Evolutionary conservation across 2,113 vertebrate species (phyloP).

Genomic region (Lagopus leucura): DNA sequence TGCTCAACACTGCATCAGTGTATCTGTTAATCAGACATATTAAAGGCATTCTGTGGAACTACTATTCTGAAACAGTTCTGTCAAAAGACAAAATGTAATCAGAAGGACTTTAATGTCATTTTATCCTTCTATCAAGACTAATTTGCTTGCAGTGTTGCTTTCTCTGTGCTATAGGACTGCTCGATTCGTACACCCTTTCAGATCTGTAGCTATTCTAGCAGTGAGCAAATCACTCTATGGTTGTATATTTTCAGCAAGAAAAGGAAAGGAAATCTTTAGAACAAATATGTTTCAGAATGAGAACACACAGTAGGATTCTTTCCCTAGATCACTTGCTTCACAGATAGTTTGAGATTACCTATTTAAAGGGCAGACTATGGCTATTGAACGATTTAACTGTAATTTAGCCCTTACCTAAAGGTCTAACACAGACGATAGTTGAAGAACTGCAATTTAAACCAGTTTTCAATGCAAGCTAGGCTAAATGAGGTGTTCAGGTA

Average conservation of each 20-base stretch:
- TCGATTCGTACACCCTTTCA: background rate
- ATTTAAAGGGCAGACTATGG: background rate
- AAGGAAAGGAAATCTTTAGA: background rate
- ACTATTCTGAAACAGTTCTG: background rate
- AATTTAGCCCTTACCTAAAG: background rate
- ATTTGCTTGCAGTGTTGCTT: background rate
- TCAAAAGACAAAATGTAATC: background rate
- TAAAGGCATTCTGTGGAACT: background rate
- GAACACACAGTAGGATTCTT: background rate
- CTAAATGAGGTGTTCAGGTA: background rate
- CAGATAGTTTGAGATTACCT: background rate
- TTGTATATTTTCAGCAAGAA: background rate
- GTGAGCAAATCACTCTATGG: background rate
- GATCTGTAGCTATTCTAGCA: background rate
- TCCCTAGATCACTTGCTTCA: background rate
- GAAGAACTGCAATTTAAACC: background rate
- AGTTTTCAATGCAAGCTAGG: background rate
- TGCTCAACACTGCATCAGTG: background rate
- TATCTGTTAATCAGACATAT: background rate
- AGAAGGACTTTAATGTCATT: background rate
- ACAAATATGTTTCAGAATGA: background rate
- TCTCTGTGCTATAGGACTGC: background rate
- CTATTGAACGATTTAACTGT: background rate
- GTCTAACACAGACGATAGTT: background rate
- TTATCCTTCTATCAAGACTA: background rate